A percentile compares a stretch with the other conserved stretches of the same genome.
Evolutionary conservation across 2,113 vertebrate species (phyloP).

Genomic region (Sylvietta virens): DNA sequence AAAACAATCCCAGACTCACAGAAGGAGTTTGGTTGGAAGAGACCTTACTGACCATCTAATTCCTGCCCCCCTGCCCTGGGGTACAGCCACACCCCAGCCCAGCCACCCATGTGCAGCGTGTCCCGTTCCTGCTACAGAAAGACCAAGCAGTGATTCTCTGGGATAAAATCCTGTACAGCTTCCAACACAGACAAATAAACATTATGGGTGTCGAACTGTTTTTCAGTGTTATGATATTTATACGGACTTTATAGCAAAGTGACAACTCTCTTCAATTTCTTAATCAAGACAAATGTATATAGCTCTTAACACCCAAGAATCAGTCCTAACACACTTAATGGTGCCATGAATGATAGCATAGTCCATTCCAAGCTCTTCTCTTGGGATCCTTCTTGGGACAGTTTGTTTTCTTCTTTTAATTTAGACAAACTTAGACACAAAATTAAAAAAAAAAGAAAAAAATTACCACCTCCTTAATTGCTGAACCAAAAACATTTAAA

Average conservation of each 20-base stretch:
- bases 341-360: background rate
- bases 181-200: background rate
- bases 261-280: background rate
- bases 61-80: background rate
- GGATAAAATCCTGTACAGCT: background rate
- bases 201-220: background rate
- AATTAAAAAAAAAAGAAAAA: background rate
- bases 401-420: background rate
- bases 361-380: background rate
- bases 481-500: background rate
- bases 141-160: background rate
- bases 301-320: background rate
- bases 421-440: background rate
- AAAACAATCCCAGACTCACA: background rate
- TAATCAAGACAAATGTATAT: background rate
- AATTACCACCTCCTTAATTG: background rate
- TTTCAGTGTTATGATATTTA: background rate
- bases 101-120: background rate
- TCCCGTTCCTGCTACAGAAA: background rate
- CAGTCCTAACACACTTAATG: background rate
- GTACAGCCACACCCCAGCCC: background rate
- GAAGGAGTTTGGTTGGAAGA: background rate
- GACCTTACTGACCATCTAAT: background rate
- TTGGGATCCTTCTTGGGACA: background rate
- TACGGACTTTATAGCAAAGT: background rate